phyloP scores from a whole-genome alignment of 1,140 invertebrate species.

The Samia ricini region DNA sequence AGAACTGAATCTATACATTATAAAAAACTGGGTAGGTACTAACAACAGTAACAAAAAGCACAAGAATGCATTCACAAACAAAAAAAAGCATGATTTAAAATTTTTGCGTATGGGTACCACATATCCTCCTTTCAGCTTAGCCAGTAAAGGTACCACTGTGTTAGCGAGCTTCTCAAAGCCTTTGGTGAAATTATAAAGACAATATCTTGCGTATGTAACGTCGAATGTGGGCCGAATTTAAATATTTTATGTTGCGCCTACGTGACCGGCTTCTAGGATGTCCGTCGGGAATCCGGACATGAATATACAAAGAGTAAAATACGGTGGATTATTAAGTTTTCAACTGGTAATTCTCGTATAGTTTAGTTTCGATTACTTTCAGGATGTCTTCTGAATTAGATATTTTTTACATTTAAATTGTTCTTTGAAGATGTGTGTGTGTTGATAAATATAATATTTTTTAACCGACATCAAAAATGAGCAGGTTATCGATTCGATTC shows the following conservation, averaged over 20 bases:
- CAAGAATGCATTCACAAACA: background rate
- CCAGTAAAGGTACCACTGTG: background rate
- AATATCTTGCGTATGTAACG: conserved; percentile 1
- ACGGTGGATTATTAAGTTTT: background rate
- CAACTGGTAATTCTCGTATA: background rate
- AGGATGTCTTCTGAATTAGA: background rate
- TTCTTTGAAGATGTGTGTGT: too few relatives aligned
- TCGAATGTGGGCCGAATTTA: conserved; percentile 8
- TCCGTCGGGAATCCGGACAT: background rate
- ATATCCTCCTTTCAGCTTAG: background rate
- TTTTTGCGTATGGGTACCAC: background rate
- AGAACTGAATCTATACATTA: too few relatives aligned
- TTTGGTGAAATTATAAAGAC: conserved; percentile 3
- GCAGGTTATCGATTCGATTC: too few relatives aligned
- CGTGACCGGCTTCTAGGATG: conserved; percentile 5
- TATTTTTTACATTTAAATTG: background rate
- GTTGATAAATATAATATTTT: too few relatives aligned
- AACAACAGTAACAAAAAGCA: background rate
- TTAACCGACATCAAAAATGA: too few relatives aligned
- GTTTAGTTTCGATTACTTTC: background rate
- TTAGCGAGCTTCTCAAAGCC: background rate
- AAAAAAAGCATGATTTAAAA: background rate
- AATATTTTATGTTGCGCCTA: conserved; percentile 4
- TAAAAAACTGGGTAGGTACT: too few relatives aligned
- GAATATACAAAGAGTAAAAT: conserved; percentile 1